Conservation (phyloP, 2,888 invertebrate species). For the Habrosyne pyritoides region DNA sequence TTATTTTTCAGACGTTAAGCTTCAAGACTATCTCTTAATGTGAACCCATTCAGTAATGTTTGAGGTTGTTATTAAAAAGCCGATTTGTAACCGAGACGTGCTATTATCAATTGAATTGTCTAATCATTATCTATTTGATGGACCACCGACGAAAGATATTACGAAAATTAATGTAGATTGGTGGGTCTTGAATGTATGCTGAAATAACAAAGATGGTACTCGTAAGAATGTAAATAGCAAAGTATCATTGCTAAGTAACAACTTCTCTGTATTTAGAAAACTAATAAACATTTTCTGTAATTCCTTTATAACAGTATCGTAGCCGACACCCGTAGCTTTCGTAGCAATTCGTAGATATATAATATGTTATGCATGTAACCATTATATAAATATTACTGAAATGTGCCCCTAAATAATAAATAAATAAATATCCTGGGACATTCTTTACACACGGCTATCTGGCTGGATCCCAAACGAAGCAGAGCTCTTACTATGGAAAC, state of each 20-base stretch:
- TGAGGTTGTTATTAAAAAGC: conserved; percentile 58
- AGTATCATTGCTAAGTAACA: too few relatives aligned
- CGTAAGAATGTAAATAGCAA: neutral
- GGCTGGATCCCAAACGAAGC: too few relatives aligned
- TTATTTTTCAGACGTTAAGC: conserved; percentile 71
- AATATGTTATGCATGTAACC: too few relatives aligned
- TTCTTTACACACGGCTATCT: too few relatives aligned
- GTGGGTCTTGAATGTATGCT: conserved; percentile 31
- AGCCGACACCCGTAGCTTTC: neutral
- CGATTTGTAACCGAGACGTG: conserved; percentile 55
- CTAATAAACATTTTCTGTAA: neutral
- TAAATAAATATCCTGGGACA: too few relatives aligned
- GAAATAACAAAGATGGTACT: conserved; percentile 19
- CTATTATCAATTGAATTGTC: conserved; percentile 55
- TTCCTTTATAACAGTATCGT: neutral
- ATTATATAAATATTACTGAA: too few relatives aligned
- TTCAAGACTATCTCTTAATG: conserved; percentile 48
- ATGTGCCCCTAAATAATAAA: too few relatives aligned
- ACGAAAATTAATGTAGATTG: conserved; percentile 51
- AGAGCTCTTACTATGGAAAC: too few relatives aligned
- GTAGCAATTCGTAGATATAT: neutral
- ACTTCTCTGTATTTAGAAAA: neutral
- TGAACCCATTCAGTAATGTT: conserved; percentile 42
- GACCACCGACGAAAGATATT: conserved; percentile 61
- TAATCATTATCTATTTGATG: conserved; percentile 52